Conservation (phyloP, 2,797 vertebrate species). For the Falco biarmicus region DNA sequence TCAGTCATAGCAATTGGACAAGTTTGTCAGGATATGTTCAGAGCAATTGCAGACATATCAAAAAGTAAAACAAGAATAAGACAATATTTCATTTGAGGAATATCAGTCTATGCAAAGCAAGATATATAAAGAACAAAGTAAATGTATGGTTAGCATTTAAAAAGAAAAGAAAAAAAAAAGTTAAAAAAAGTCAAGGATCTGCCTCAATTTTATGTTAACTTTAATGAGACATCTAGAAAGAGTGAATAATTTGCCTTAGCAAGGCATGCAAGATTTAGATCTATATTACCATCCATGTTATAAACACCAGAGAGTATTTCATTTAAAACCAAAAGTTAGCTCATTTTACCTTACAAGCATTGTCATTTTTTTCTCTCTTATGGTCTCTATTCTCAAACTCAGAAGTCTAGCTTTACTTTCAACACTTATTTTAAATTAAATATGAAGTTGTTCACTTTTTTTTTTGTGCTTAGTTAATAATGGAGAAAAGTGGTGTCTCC, state of each 20-base stretch:
- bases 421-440: neutral
- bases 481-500: neutral
- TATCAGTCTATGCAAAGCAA: neutral
- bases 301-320: neutral
- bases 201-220: neutral
- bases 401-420: neutral
- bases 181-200: neutral
- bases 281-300: neutral
- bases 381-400: neutral
- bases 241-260: neutral
- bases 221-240: neutral
- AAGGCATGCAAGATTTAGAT: neutral
- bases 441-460: accelerated
- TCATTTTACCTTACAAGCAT: neutral
- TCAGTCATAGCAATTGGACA: accelerated
- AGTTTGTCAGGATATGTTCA: neutral
- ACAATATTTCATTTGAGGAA: accelerated
- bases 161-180: neutral
- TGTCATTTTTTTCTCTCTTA: neutral
- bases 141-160: neutral
- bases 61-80: neutral
- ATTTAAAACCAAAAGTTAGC: neutral
- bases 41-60: neutral
- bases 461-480: neutral
- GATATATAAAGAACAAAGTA: neutral